Percentiles rank a stretch among this genome's conserved stretches.
Evolutionary conservation across 1,140 invertebrate genomes (phyloP).

Genomic region (Drosophila azteca): DNA sequence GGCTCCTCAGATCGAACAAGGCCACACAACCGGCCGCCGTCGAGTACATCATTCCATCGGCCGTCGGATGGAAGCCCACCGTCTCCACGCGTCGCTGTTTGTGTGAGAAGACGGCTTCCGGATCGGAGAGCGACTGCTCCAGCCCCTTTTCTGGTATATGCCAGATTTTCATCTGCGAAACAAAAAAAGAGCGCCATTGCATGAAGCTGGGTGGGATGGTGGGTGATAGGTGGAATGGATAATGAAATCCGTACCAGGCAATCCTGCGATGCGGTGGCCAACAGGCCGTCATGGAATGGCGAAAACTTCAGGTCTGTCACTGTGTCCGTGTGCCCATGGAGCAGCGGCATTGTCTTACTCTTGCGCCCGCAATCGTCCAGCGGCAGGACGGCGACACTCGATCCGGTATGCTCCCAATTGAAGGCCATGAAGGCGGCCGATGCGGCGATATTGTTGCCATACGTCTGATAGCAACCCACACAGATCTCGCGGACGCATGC

Average conservation of each 20-base stretch:
- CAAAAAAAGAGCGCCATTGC: not conserved
- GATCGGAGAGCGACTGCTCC: conserved; percentile 90
- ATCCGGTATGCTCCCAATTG: conserved; percentile 94
- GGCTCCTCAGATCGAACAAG: conserved; percentile 93
- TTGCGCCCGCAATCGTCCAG: conserved; percentile 94
- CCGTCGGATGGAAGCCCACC: conserved; percentile 93
- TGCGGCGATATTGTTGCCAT: conserved; percentile 96
- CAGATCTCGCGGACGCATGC: conserved; percentile 94
- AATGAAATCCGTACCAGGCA: conserved; percentile 86
- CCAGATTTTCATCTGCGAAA: conserved; percentile 90
- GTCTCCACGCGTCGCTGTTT: conserved; percentile 93
- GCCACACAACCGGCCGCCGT: conserved; percentile 91
- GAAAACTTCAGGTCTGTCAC: conserved; percentile 98
- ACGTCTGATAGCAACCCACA: conserved; percentile 95
- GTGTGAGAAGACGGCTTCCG: conserved; percentile 92
- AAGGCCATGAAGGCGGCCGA: conserved; percentile 97
- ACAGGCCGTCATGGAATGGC: conserved; percentile 95
- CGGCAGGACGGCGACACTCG: conserved; percentile 93
- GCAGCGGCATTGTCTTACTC: conserved; percentile 91
- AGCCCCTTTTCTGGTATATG: conserved; percentile 92
- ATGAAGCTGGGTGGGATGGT: no score
- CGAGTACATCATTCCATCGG: conserved; percentile 92
- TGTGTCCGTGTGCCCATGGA: conserved; percentile 94
- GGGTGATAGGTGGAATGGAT: no score
- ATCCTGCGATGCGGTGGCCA: conserved; percentile 96